Conservation (phyloP, 2,797 vertebrate species). For the Gambusia yucatana region DNA sequence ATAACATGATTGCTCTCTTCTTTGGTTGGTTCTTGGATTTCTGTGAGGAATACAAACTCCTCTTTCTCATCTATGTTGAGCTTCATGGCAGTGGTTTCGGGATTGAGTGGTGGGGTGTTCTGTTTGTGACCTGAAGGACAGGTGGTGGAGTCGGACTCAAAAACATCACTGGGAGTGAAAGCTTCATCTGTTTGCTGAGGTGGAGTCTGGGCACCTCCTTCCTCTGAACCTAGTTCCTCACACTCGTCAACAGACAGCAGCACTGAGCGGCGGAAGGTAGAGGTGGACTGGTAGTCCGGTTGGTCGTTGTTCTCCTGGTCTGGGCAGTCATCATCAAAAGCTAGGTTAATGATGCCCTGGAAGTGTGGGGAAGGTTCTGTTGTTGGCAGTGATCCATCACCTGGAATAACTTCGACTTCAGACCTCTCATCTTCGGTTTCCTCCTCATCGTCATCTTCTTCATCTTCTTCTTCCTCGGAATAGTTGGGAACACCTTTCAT, state of each 20-base stretch:
- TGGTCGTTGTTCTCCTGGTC: slow-evolving; percentile 86
- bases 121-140: slow-evolving; percentile 60
- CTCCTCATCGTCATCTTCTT: slow-evolving; percentile 89
- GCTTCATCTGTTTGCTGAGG: slow-evolving; percentile 67
- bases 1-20: slow-evolving; percentile 35
- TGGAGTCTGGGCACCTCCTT: slow-evolving; percentile 82
- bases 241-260: slow-evolving; percentile 98
- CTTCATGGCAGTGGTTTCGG: slow-evolving; percentile 14
- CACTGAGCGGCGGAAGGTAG: slow-evolving; percentile 91
- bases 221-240: slow-evolving; percentile 95
- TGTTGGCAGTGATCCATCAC: slow-evolving; percentile 62
- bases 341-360: slow-evolving; percentile 95
- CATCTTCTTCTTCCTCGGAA: slow-evolving; percentile 91
- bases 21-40: slow-evolving; percentile 42
- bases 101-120: slow-evolving; percentile 27
- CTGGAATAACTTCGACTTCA: slow-evolving; percentile 90
- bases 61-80: slow-evolving; percentile 32
- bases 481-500: slow-evolving; percentile 86
- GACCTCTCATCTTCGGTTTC: slow-evolving; percentile 95
- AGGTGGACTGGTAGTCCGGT: slow-evolving; percentile 81
- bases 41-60: slow-evolving; percentile 64
- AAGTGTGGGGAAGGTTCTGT: slow-evolving; percentile 82
- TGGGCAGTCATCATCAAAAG: slow-evolving; percentile 92
- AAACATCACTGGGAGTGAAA: slow-evolving; percentile 87
- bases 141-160: slow-evolving; percentile 77